These are phyloP conservation scores for Callocephalon fimbriatum DNA, from an alignment of 2,113 vertebrate genomes.

Conservation along the genomic window DNA sequence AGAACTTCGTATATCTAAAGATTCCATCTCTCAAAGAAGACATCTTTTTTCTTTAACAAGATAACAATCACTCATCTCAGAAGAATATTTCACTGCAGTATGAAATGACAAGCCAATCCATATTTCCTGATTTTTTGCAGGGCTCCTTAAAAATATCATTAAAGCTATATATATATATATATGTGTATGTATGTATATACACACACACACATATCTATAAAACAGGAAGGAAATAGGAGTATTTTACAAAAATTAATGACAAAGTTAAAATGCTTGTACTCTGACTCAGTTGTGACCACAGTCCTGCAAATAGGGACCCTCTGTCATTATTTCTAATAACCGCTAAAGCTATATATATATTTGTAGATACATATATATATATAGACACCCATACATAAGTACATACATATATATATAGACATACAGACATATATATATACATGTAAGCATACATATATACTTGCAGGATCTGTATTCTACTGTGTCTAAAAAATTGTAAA, in stretches of 20 bases:
- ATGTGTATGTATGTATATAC: too few species aligned
- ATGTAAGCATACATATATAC: fast-evolving
- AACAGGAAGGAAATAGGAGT: background rate
- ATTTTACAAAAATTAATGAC: background rate
- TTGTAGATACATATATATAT: background rate
- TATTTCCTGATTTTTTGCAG: background rate
- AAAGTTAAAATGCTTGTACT: background rate
- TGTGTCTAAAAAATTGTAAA: background rate
- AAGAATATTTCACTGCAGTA: background rate
- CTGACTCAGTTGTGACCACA: background rate
- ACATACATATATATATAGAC: too few species aligned
- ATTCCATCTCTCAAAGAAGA: background rate
- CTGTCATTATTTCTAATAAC: background rate
- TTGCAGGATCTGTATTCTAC: background rate
- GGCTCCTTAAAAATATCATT: background rate
- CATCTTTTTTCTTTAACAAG: background rate
- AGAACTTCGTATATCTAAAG: background rate
- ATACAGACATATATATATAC: background rate
- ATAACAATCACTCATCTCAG: background rate
- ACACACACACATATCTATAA: background rate
- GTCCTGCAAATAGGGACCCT: background rate
- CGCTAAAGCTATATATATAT: background rate
- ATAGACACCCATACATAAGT: too few species aligned
- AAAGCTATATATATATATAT: background rate
- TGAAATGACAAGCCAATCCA: background rate